These are phyloP conservation scores for Clupea harengus DNA, from an alignment of 2,113 vertebrate genomes.

Conservation along the genomic window DNA sequence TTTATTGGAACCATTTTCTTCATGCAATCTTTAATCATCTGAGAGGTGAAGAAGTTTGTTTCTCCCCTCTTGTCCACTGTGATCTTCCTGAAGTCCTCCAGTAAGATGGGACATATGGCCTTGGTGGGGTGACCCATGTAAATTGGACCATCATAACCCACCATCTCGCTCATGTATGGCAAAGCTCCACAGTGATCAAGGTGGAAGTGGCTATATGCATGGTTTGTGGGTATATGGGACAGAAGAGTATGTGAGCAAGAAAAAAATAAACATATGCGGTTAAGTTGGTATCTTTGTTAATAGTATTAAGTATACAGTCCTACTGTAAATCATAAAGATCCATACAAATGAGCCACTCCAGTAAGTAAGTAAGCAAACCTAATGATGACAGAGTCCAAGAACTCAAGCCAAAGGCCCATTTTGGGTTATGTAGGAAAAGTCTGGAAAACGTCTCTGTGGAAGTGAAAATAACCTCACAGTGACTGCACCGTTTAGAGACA, in stretches of 20 bases:
- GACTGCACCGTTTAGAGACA: neutral
- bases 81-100: constrained; percentile 97
- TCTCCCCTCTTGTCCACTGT: constrained; percentile 97
- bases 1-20: constrained; percentile 95
- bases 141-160: constrained; percentile 95
- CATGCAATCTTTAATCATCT: constrained; percentile 99
- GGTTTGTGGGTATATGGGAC: neutral
- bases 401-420: constrained; percentile 89
- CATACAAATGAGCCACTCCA: neutral
- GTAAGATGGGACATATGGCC: constrained; percentile 95
- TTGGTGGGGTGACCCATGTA: constrained; percentile 99
- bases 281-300: too few species aligned
- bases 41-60: constrained; percentile 97
- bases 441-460: constrained; percentile 90
- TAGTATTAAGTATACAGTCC: too few species aligned
- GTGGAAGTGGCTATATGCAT: constrained; percentile 85
- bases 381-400: constrained; percentile 97
- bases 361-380: constrained; percentile 71
- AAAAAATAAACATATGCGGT: neutral
- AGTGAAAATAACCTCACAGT: constrained; percentile 3
- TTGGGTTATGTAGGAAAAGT: constrained; percentile 95
- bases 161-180: constrained; percentile 98
- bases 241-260: neutral
- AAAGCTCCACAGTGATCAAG: constrained; percentile 94
- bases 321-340: too few species aligned